Evolutionary conservation across 2,888 invertebrate genomes (phyloP), one percentile per base, ranked within the genome.

Genomic region (Subacronicta megacephala): DNA sequence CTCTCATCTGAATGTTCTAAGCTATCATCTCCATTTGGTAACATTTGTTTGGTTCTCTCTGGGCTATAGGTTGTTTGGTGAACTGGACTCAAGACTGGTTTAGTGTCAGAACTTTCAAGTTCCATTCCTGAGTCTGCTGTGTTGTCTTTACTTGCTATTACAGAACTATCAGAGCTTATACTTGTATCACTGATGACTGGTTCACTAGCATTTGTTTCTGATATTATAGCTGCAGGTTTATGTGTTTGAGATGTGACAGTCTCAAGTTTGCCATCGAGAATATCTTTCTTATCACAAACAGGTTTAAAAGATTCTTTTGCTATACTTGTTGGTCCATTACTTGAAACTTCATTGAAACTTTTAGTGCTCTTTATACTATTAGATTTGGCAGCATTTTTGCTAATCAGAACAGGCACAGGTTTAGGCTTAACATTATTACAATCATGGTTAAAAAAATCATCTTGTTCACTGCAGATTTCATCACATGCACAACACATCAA

Each of bases 401-500:
- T 94, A 66, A 94, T 87, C 76, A 90, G 91, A 70, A 94, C 87
- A 80, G 94, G 93, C 82, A 93, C 92, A 73, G 94, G 94, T 87
- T 87, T 93, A 10, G 94, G 93, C 74, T 90, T 93, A 26, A 93
- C 78, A 82, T 93, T 93, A 76, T 92, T 91, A 82, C 97, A 97
- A 81, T 95, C 95, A 84, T 97, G 97, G 78, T 96, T 95, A 68
- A 96, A 96, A 89, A 97, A 97, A 83, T 96, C 96, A 84, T 97
- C 97, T 74, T 96, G 95, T 81, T 97, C 97, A 67, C 95, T 95
- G 87, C 97, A 97, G 33, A 97, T 95, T 84, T 96, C 96, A 85
- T 97, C 97, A 90, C 97, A 98, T 33, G 95, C 95, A 90, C 97
- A 97, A 83, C 98, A 98, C 93, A 97, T 96, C 63, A 97, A 92